Conservation (phyloP, 2,113 vertebrate genomes). For the Panthera tigris region DNA sequence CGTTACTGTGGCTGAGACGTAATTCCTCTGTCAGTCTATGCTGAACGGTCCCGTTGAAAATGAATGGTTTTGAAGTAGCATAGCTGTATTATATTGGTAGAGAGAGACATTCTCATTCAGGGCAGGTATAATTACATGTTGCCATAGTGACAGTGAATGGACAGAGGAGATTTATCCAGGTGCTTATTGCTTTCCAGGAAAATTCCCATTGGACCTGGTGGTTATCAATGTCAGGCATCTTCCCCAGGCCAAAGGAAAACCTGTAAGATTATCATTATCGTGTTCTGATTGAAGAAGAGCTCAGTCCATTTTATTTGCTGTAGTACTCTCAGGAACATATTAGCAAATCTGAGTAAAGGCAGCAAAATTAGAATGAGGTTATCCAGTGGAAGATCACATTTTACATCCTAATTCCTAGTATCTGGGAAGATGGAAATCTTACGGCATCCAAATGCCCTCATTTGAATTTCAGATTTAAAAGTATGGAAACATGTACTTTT, state of each 20-base stretch:
- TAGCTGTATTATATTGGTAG: not conserved
- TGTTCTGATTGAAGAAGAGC: not conserved
- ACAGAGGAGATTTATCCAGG: not conserved
- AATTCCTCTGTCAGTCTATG: not conserved
- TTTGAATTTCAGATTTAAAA: conserved; percentile 41
- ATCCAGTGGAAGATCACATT: not conserved
- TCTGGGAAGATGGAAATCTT: not conserved
- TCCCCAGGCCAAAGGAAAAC: not conserved
- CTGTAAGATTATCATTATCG: not conserved
- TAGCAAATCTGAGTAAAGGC: conserved; percentile 7
- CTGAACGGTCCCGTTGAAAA: not conserved
- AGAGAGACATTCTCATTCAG: not conserved
- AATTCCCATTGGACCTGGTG: not conserved
- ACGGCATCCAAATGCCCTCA: not conserved
- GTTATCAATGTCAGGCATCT: not conserved
- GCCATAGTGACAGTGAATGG: not conserved
- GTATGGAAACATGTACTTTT: not conserved
- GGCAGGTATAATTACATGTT: conserved; percentile 5
- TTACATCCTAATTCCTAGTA: not conserved
- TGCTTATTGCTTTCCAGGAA: conserved; percentile 12
- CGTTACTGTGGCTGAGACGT: not conserved
- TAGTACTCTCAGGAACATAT: not conserved
- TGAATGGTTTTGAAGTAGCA: not conserved
- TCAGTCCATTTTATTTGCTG: not conserved
- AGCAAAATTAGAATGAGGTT: not conserved